phyloP scores from a whole-genome alignment of 2,888 invertebrate species.

The Drosophila merina region DNA sequence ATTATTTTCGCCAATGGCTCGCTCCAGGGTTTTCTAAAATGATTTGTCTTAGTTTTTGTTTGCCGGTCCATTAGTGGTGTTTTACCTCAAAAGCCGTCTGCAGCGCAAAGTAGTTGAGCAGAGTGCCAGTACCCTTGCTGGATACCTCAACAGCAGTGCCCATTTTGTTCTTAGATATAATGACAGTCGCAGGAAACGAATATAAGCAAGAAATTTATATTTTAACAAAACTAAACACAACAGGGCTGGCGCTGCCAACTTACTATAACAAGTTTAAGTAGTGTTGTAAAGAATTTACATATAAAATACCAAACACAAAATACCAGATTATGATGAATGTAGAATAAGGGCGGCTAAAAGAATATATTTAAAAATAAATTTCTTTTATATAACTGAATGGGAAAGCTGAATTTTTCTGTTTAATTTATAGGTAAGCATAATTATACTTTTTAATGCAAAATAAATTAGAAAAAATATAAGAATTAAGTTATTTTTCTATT shows the following conservation, averaged over 20 bases:
- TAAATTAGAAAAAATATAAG: not conserved
- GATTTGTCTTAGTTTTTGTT: conserved; percentile 1
- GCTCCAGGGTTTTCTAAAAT: conserved; percentile 71
- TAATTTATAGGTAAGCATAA: too few relatives aligned
- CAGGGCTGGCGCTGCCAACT: conserved; percentile 3
- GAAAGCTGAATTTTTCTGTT: too few relatives aligned
- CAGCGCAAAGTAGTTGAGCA: conserved; percentile 57
- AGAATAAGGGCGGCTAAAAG: not conserved
- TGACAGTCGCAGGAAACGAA: not conserved
- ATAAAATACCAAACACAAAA: not conserved
- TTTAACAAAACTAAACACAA: conserved; percentile 7
- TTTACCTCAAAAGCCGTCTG: conserved; percentile 61
- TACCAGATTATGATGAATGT: not conserved
- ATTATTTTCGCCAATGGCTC: conserved; percentile 71
- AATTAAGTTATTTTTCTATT: not conserved
- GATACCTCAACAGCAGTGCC: conserved; percentile 32
- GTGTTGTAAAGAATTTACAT: not conserved
- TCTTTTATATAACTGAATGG: too few relatives aligned
- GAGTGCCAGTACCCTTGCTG: conserved; percentile 14
- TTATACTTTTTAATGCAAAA: too few relatives aligned
- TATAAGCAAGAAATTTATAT: not conserved
- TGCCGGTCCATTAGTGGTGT: not conserved
- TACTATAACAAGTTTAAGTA: not conserved
- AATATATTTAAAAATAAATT: not conserved
- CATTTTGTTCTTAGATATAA: conserved; percentile 39